Evolutionary conservation across 2,888 invertebrate genomes (phyloP).

Genomic region (Philonicus albiceps): DNA sequence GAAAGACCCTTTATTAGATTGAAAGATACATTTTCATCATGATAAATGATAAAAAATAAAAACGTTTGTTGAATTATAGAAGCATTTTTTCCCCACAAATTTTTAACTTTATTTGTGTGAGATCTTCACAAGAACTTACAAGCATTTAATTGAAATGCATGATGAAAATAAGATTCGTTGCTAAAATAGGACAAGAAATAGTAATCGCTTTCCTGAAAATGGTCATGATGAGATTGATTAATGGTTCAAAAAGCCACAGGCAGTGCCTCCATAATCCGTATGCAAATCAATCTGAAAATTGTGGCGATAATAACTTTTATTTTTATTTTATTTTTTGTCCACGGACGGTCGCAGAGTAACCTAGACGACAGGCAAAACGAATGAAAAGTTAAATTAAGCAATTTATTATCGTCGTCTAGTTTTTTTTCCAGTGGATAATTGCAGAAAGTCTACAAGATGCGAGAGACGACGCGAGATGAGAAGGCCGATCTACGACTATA

Average conservation of each 20-base stretch:
- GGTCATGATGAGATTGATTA: background rate
- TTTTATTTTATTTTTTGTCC: background rate
- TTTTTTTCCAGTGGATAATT: slow-evolving; percentile 19
- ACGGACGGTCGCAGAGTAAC: background rate
- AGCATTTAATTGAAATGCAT: too few relatives aligned
- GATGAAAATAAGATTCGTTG: too few relatives aligned
- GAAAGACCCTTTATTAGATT: too few relatives aligned
- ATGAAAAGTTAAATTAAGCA: slow-evolving; percentile 39
- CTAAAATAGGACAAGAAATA: background rate
- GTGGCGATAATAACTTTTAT: background rate
- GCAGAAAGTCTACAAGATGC: background rate
- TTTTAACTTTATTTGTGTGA: too few relatives aligned
- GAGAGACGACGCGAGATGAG: background rate
- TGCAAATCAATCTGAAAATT: background rate
- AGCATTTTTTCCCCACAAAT: too few relatives aligned
- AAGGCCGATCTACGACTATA: background rate
- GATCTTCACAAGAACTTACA: too few relatives aligned
- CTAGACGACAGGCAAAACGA: background rate
- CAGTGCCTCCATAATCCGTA: background rate
- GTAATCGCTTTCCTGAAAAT: too few relatives aligned
- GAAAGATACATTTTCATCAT: too few relatives aligned
- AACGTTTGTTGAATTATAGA: too few relatives aligned
- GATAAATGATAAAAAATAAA: too few relatives aligned
- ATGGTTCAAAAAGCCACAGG: background rate
- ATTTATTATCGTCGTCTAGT: slow-evolving; percentile 41